Evolutionary conservation across 2,888 invertebrate species (phyloP).

Genomic region (Heliconius sara): DNA sequence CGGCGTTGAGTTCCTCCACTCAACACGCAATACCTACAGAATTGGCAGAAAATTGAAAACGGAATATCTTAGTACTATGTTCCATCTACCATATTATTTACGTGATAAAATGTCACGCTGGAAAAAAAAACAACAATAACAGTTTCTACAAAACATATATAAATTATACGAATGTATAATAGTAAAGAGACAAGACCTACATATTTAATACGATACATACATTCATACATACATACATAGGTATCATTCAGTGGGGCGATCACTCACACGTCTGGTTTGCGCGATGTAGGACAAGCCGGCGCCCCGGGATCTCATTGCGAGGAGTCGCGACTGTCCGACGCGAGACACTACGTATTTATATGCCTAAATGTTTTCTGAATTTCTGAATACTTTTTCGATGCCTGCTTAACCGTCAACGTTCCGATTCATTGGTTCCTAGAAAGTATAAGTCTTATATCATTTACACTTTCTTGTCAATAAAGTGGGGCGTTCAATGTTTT

Average conservation of each 20-base stretch:
- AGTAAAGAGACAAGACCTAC: constrained; percentile 22
- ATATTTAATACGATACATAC: constrained; percentile 28
- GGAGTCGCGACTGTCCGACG: constrained; percentile 62
- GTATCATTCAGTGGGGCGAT: constrained; percentile 41
- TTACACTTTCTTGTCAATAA: constrained; percentile 11
- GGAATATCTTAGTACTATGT: no score
- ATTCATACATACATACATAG: constrained; percentile 21
- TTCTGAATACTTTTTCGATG: constrained; percentile 2
- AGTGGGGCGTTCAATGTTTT: not conserved
- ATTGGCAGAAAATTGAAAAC: no score
- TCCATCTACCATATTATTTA: no score
- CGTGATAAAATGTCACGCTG: no score
- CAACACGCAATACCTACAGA: no score
- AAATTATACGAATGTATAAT: constrained; percentile 28
- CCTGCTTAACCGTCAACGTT: constrained; percentile 3
- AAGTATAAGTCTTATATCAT: constrained; percentile 7
- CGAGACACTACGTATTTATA: constrained; percentile 32
- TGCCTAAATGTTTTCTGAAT: constrained; percentile 19
- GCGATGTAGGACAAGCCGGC: constrained; percentile 53
- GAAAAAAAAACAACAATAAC: not conserved
- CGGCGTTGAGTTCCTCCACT: no score
- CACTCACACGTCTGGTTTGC: constrained; percentile 46
- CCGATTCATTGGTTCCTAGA: not conserved
- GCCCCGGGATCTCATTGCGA: constrained; percentile 60
- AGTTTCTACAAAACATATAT: not conserved